These are phyloP conservation scores for Drosophila buzzatii DNA, from an alignment of 2,888 invertebrate genomes.

Conservation along the genomic window DNA sequence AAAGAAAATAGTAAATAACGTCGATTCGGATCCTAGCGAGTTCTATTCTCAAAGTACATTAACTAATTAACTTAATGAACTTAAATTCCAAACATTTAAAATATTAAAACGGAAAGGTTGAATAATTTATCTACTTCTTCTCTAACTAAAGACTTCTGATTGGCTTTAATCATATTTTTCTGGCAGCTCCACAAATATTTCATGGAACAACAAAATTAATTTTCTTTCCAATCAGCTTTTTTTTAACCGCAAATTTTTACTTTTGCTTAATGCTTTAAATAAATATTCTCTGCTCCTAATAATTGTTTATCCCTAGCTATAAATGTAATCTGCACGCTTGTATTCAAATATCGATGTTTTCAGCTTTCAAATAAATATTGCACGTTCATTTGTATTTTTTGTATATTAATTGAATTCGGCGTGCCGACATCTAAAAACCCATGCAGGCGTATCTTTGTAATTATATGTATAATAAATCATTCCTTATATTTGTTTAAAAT, in stretches of 20 bases:
- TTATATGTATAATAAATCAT: background rate
- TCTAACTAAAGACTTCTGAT: too few relatives aligned
- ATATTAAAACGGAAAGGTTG: too few relatives aligned
- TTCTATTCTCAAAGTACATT: too few relatives aligned
- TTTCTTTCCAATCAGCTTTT: background rate
- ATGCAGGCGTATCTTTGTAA: background rate
- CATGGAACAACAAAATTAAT: background rate
- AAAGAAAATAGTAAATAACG: too few relatives aligned
- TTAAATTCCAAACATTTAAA: too few relatives aligned
- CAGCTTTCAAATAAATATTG: constrained; percentile 14
- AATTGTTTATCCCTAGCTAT: background rate
- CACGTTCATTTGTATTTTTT: background rate
- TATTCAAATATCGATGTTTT: constrained; percentile 2
- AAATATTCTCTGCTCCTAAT: background rate
- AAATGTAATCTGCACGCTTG: constrained; percentile 1
- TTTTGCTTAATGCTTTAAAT: background rate
- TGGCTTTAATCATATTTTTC: too few relatives aligned
- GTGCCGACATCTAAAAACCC: background rate
- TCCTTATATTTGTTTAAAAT: too few relatives aligned
- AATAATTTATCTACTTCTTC: too few relatives aligned
- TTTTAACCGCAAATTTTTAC: background rate
- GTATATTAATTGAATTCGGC: background rate
- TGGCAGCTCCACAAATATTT: background rate
- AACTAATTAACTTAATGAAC: too few relatives aligned
- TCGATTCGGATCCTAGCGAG: too few relatives aligned